Evolutionary conservation across 2,797 vertebrate species (phyloP).

Genomic region (Erethizon dorsatum): DNA sequence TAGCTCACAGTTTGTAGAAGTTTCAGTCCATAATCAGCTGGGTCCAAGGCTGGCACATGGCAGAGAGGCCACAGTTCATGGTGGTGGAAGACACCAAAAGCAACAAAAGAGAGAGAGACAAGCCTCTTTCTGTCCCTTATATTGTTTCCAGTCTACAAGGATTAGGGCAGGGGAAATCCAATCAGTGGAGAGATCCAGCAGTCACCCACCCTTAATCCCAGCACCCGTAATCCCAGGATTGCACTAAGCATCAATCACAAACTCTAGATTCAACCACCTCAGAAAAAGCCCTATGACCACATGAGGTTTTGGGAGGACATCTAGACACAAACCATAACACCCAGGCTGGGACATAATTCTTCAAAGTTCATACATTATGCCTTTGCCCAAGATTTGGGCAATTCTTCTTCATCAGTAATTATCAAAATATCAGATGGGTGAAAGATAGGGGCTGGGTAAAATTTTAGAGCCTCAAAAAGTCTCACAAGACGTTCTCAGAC

Average conservation of each 20-base stretch:
- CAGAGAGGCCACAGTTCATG: not conserved
- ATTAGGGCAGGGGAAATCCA: not conserved
- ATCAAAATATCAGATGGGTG: not conserved
- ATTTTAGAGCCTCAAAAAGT: not conserved
- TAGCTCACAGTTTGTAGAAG: not conserved
- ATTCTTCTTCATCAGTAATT: not conserved
- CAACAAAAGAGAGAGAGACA: not conserved
- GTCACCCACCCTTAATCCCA: not conserved
- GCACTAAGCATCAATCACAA: not conserved
- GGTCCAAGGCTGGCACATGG: not conserved
- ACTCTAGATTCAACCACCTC: not conserved
- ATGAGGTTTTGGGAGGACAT: not conserved
- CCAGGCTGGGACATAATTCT: not conserved
- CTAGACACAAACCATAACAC: not conserved
- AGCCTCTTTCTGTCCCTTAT: not conserved
- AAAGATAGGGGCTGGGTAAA: not conserved
- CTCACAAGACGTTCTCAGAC: not conserved
- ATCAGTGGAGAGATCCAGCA: not conserved
- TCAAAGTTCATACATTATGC: not conserved
- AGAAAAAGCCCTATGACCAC: not conserved
- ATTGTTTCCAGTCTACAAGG: not conserved
- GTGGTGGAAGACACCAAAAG: not conserved
- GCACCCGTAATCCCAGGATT: not conserved
- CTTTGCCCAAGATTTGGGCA: not conserved
- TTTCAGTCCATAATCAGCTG: not conserved